phyloP scores from a whole-genome alignment of 2,888 invertebrate genomes.

The Gasteruption jaculator region DNA sequence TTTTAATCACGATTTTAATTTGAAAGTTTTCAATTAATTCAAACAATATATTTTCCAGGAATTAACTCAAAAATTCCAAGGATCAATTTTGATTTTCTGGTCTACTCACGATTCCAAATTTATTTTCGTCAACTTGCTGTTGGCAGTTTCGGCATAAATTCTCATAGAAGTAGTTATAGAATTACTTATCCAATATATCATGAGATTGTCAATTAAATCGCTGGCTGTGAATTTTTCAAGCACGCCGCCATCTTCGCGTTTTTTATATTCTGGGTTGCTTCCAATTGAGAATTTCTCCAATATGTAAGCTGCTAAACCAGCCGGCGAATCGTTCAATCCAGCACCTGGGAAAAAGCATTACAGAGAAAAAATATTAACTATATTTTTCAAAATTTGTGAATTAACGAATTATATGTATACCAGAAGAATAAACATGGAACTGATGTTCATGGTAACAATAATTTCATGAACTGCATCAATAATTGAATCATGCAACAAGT shows the following conservation, averaged over 20 bases:
- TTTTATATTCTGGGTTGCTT: conserved; percentile 55
- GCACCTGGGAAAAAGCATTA: conserved; percentile 62
- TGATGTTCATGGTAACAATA: too few relatives aligned
- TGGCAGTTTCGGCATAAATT: conserved; percentile 63
- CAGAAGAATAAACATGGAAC: too few relatives aligned
- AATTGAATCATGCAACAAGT: too few relatives aligned
- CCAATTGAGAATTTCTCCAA: conserved; percentile 79
- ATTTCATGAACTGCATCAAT: too few relatives aligned
- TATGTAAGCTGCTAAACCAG: conserved; percentile 83
- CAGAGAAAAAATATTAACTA: conserved; percentile 15
- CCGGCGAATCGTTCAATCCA: conserved; percentile 71
- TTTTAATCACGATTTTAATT: too few relatives aligned
- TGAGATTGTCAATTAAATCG: conserved; percentile 55
- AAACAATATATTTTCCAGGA: too few relatives aligned
- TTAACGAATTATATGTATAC: too few relatives aligned
- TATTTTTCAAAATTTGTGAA: too few relatives aligned
- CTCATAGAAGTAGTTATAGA: conserved; percentile 55
- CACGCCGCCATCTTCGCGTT: conserved; percentile 62
- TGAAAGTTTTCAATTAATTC: too few relatives aligned
- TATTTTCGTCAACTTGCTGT: conserved; percentile 35
- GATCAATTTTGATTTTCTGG: too few relatives aligned
- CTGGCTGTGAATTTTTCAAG: conserved; percentile 54
- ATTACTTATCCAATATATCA: conserved; percentile 57
- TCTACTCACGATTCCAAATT: conserved; percentile 50
- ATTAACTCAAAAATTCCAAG: too few relatives aligned